These are phyloP conservation scores for Acrobasis repandana DNA, from an alignment of 2,888 invertebrate species.

Conservation along the genomic window DNA sequence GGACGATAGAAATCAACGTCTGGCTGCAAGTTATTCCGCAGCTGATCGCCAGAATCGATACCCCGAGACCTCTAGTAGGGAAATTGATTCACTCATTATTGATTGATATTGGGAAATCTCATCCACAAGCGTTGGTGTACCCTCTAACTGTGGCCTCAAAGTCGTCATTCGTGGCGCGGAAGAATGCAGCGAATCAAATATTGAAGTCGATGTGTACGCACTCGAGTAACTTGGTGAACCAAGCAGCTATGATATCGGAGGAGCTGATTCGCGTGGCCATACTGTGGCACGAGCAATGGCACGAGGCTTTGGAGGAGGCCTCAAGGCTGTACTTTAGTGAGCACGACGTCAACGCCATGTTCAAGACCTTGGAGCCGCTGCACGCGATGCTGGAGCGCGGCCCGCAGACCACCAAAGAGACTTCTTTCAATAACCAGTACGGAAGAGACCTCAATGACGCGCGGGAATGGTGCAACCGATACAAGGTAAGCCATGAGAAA, in stretches of 20 bases:
- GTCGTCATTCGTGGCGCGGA: constrained; percentile 91
- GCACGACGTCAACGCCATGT: constrained; percentile 97
- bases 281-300: constrained; percentile 99
- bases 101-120: constrained; percentile 98
- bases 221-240: constrained; percentile 94
- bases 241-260: constrained; percentile 98
- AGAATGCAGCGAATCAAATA: constrained; percentile 96
- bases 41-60: constrained; percentile 98
- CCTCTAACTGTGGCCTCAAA: constrained; percentile 99
- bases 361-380: constrained; percentile 96
- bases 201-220: constrained; percentile 98
- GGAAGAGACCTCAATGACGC: constrained; percentile 97
- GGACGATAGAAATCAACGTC: constrained; percentile 97
- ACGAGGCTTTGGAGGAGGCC: constrained; percentile 98
- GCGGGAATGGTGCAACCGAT: constrained; percentile 97
- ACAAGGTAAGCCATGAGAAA: constrained; percentile 76
- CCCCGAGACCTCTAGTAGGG: constrained; percentile 93
- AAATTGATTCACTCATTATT: constrained; percentile 95
- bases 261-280: constrained; percentile 99
- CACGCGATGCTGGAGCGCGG: constrained; percentile 97
- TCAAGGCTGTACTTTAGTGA: constrained; percentile 97
- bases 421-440: constrained; percentile 98
- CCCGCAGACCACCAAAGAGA: constrained; percentile 97
- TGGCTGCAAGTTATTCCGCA: constrained; percentile 99
- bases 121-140: constrained; percentile 98